phyloP scores from a whole-genome alignment of 2,888 invertebrate genomes.

The Parnassius orleans region DNA sequence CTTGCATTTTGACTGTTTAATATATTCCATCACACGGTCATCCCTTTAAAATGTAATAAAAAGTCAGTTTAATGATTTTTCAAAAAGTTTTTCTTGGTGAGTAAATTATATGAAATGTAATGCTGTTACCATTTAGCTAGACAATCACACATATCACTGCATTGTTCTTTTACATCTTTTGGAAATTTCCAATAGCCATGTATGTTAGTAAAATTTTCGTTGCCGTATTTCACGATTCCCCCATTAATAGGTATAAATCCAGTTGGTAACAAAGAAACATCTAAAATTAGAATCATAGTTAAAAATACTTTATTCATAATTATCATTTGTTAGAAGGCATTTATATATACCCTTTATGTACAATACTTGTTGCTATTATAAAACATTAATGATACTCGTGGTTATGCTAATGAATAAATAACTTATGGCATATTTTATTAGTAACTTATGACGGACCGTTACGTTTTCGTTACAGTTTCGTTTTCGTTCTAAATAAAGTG shows the following conservation, averaged over 20 bases:
- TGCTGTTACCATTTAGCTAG: conserved; percentile 51
- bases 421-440: no score
- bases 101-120: background rate
- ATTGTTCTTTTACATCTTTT: conserved; percentile 39
- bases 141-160: conserved; percentile 58
- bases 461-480: no score
- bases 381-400: no score
- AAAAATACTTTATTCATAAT: no score
- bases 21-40: conserved; percentile 45
- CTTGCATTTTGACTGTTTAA: conserved; percentile 57
- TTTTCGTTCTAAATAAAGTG: no score
- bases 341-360: no score
- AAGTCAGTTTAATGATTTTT: no score
- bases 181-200: conserved; percentile 57
- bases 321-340: no score
- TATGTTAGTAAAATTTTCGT: conserved; percentile 43
- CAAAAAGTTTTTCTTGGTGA: no score
- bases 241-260: conserved; percentile 61
- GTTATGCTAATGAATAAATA: no score
- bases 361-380: no score
- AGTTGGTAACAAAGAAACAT: conserved; percentile 50
- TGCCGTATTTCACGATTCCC: conserved; percentile 39
- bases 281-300: conserved; percentile 34
- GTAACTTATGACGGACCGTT: no score
- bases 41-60: conserved; percentile 47